Evolutionary conservation across 2,113 vertebrate species (phyloP), one percentile per base, ranked within the genome.

Genomic region (Tauraco erythrolophus): DNA sequence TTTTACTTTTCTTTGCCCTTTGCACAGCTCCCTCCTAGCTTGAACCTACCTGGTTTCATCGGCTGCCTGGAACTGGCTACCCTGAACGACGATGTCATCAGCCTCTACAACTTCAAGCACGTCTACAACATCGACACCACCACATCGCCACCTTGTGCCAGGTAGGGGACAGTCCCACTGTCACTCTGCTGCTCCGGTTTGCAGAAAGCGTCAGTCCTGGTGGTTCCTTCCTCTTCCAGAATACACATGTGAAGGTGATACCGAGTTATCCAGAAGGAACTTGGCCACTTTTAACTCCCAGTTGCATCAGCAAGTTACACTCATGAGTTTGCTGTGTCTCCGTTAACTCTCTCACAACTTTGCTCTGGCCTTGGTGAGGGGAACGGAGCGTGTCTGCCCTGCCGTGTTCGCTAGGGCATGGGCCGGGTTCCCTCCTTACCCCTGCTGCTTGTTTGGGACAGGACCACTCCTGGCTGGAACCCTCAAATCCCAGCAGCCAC

Each of bases 31-130:
- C 99, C 99, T 41, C 96, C 98, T n/a, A 99, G 98, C 84, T 97
- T 99, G 96, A 98, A 98, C 84, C 97, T 99, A 1, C 99, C 99
- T 71, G 99, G 99, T 45, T 99, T 99, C 68, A 97, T 99, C 51
- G 99, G 99, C 75, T 99, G 99, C 95, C 98, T 99, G 62, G 99
- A 99, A 89, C 84, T 99, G 95, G 98, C 98, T 22, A 99, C 99
- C 7, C 94, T 99, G 64, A 99, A 99, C 96, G 99, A 99, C 16
- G 99, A 99, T 7, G 98, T 99, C 46, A 98, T 99, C 98, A 99
- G 99, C 89, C 98, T 99, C 10, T 99, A 99, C 98, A 99, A 99
- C 94, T 99, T 99, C 96, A 99, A 98, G 97, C 94, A 98, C 41
- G 98, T 98, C 88, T 98, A 99, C 75, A 98, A 98, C 76, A 98